These are phyloP conservation scores for Pluvialis apricaria DNA, from an alignment of 2,113 vertebrate genomes.

Conservation along the genomic window DNA sequence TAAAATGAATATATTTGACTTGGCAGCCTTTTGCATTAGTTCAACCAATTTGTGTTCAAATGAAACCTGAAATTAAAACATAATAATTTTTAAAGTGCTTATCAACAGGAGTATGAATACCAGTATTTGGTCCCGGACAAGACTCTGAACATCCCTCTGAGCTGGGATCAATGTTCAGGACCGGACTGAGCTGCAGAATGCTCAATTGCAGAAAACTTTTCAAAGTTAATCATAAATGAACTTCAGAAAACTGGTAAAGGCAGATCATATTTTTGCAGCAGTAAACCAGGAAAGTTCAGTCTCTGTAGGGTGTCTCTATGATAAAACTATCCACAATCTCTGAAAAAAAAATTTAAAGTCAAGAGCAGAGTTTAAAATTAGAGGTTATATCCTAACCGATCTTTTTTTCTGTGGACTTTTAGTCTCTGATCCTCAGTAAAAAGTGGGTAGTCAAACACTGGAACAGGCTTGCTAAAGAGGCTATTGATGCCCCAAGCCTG, in stretches of 20 bases:
- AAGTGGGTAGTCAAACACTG: neutral
- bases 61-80: neutral
- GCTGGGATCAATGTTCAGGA: neutral
- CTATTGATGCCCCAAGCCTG: rapidly evolving
- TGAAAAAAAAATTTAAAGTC: neutral
- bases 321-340: neutral
- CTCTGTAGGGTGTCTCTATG: neutral
- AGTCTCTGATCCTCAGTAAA: neutral
- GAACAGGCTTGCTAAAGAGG: neutral
- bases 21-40: neutral
- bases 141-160: neutral
- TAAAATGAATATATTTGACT: neutral
- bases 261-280: neutral
- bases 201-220: neutral
- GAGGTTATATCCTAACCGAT: neutral
- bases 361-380: neutral
- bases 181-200: neutral
- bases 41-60: neutral
- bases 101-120: neutral
- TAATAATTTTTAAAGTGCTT: neutral
- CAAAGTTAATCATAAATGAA: neutral
- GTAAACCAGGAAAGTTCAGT: neutral
- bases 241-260: neutral
- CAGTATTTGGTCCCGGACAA: neutral
- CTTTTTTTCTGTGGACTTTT: neutral